phyloP scores from a whole-genome alignment of 2,797 vertebrate species.

The Myotis pilosus region DNA sequence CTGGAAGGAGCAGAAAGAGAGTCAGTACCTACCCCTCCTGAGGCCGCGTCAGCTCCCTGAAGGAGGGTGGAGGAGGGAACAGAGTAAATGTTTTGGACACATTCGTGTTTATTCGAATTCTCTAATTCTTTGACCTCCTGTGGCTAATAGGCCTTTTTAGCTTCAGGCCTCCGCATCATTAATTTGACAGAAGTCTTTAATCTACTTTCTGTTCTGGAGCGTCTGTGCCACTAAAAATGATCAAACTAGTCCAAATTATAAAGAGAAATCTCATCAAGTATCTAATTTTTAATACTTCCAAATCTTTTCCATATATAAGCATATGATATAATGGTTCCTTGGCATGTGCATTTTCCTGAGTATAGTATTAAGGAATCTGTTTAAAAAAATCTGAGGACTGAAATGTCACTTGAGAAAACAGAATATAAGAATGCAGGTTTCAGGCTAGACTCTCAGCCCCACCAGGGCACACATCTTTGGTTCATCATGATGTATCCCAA shows the following conservation, averaged over 20 bases:
- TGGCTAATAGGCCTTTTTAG: not conserved
- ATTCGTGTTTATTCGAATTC: not conserved
- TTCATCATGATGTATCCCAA: not conserved
- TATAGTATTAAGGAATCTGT: not conserved
- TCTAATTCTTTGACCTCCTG: not conserved
- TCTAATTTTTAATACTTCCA: not conserved
- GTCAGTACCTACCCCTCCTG: not conserved
- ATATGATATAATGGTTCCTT: not conserved
- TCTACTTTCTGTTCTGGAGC: not conserved
- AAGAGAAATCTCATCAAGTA: not conserved
- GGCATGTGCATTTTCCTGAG: not conserved
- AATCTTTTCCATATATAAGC: not conserved
- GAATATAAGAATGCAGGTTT: not conserved
- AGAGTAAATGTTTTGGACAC: not conserved
- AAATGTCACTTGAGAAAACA: not conserved
- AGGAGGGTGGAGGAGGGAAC: not conserved
- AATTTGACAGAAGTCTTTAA: not conserved
- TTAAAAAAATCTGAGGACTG: not conserved
- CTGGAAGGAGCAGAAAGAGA: not conserved
- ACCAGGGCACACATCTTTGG: not conserved
- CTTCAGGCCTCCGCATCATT: not conserved
- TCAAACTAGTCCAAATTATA: not conserved
- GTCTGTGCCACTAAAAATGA: conserved; percentile 2
- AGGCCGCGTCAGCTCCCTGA: not conserved
- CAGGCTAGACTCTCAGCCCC: not conserved